These are phyloP conservation scores for Philonicus albiceps DNA, from an alignment of 2,888 invertebrate species.

Conservation along the genomic window DNA sequence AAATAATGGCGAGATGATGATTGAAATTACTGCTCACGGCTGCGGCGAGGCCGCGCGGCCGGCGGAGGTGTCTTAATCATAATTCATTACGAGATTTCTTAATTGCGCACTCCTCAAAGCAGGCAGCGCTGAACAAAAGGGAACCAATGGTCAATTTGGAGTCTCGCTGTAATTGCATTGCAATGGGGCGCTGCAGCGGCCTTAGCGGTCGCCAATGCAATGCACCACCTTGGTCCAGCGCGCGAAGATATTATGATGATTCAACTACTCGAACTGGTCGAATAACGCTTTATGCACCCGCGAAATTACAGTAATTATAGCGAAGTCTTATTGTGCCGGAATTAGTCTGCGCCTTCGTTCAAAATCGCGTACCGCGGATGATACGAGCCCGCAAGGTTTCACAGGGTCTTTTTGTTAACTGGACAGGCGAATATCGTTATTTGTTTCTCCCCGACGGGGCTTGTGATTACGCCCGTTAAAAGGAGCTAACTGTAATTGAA, in stretches of 20 bases:
- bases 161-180: constrained; percentile 33
- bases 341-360: constrained; percentile 38
- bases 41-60: not conserved
- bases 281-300: constrained; percentile 42
- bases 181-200: constrained; percentile 16
- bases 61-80: constrained; percentile 41
- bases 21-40: constrained; percentile 45
- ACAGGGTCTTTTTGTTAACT: constrained; percentile 22
- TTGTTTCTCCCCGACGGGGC: constrained; percentile 30
- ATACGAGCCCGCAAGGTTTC: not conserved
- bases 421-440: constrained; percentile 27
- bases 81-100: constrained; percentile 41
- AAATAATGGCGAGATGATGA: constrained; percentile 47
- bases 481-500: constrained; percentile 33
- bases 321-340: constrained; percentile 30
- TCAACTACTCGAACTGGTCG: constrained; percentile 12
- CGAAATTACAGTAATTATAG: constrained; percentile 43
- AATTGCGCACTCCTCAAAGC: constrained; percentile 39
- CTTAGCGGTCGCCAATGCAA: not conserved
- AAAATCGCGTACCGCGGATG: constrained; percentile 3
- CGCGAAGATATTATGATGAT: constrained; percentile 36
- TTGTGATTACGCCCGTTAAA: constrained; percentile 12
- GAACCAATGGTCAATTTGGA: constrained; percentile 35
- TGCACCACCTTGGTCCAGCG: constrained; percentile 36
- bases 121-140: constrained; percentile 20